Percentiles rank a stretch among this genome's conserved stretches.
Conservation (phyloP, 2,888 invertebrate species). For the Criorhina ranunculi region DNA sequence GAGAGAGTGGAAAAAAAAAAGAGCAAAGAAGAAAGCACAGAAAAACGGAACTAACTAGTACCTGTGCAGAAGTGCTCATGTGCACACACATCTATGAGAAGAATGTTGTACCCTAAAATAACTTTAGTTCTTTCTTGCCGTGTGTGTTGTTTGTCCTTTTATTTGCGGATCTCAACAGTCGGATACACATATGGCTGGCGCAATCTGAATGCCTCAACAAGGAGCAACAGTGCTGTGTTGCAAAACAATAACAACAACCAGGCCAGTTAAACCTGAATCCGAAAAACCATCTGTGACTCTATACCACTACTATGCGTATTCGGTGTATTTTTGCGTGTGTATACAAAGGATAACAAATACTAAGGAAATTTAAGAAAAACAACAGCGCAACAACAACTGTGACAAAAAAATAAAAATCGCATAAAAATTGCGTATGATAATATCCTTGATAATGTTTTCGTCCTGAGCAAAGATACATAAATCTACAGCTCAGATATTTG, state of each 20-base stretch:
- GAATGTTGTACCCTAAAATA: conserved; percentile 65
- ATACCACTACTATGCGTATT: conserved; percentile 1
- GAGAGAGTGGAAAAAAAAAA: conserved; percentile 10
- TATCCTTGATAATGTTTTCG: conserved; percentile 68
- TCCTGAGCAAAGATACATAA: conserved; percentile 46
- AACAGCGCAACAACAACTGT: conserved; percentile 19
- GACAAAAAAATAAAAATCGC: conserved; percentile 58
- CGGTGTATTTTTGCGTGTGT: conserved; percentile 9
- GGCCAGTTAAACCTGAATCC: conserved; percentile 39
- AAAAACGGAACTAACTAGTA: conserved; percentile 55
- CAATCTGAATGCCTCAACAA: conserved; percentile 30
- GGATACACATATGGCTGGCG: conserved; percentile 17
- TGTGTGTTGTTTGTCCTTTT: conserved; percentile 53
- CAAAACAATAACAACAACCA: conserved; percentile 55
- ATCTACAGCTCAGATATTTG: conserved; percentile 52
- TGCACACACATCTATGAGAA: conserved; percentile 67
- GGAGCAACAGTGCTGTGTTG: conserved; percentile 72
- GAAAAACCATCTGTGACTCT: conserved; percentile 59
- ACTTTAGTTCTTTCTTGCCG: conserved; percentile 58
- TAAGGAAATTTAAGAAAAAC: conserved; percentile 6
- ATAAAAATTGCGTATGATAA: conserved; percentile 66
- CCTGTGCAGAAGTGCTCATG: conserved; percentile 71
- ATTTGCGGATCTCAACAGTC: conserved; percentile 22
- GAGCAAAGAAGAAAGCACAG: conserved; percentile 17
- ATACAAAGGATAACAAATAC: conserved; percentile 45